phyloP scores from a whole-genome alignment of 2,113 vertebrate species.

The Mohoua ochrocephala region DNA sequence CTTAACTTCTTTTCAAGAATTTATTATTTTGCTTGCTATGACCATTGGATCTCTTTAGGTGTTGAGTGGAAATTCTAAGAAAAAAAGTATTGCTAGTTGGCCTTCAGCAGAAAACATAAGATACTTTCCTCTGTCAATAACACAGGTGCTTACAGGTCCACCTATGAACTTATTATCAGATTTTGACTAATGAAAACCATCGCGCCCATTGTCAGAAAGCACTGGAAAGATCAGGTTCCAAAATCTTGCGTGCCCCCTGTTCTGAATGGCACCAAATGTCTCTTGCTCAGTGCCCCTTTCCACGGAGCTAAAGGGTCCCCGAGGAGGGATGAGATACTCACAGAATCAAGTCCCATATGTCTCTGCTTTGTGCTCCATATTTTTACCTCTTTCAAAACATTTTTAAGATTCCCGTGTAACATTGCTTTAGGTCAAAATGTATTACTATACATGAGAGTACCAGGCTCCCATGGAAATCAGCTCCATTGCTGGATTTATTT shows the following conservation, averaged over 20 bases:
- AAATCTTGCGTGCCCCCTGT: neutral
- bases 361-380: neutral
- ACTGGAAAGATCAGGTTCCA: neutral
- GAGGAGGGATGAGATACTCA: neutral
- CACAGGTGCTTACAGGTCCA: neutral
- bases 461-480: slow-evolving; percentile 31
- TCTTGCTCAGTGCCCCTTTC: neutral
- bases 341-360: neutral
- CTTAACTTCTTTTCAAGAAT: neutral
- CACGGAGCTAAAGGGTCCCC: neutral
- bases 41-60: neutral
- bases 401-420: slow-evolving; percentile 10
- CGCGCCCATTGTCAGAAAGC: neutral
- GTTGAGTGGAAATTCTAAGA: neutral
- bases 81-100: neutral
- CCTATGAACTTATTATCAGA: neutral
- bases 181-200: neutral
- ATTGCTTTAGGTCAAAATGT: slow-evolving; percentile 19
- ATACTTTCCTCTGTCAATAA: neutral
- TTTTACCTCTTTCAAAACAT: slow-evolving; percentile 15
- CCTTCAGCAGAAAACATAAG: neutral
- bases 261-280: neutral
- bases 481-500: slow-evolving; percentile 23
- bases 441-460: neutral
- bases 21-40: neutral